Conservation (phyloP, 2,797 vertebrate genomes). For the Gymnothorax javanicus region DNA sequence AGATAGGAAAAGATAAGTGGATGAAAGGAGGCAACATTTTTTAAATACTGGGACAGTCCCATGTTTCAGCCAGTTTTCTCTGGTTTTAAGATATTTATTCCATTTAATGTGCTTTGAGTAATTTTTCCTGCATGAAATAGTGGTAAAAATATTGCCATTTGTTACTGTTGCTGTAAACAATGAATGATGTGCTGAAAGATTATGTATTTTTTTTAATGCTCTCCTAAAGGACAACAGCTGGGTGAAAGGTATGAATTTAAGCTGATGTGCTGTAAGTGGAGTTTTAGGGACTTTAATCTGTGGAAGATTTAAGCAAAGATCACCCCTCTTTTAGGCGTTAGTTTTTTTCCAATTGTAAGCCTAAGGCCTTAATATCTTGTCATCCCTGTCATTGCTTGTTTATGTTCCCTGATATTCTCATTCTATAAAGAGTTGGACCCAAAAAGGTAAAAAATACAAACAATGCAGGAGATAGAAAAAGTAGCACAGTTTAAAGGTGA, state of each 20-base stretch:
- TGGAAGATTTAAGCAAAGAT: not conserved
- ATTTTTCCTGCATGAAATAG: not conserved
- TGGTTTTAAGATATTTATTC: not conserved
- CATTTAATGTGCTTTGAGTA: not conserved
- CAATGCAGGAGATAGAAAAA: not conserved
- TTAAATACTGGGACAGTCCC: too few species aligned
- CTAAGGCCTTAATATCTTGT: not conserved
- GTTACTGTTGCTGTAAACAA: not conserved
- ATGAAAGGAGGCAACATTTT: too few species aligned
- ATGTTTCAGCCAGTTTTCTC: not conserved
- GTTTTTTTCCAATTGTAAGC: not conserved
- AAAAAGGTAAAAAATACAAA: not conserved
- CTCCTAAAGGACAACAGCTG: slow-evolving; percentile 20
- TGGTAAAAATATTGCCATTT: not conserved
- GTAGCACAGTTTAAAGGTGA: not conserved
- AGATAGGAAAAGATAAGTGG: too few species aligned
- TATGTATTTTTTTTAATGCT: slow-evolving; percentile 24
- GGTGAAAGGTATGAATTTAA: slow-evolving; percentile 24
- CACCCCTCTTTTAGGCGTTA: not conserved
- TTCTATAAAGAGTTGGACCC: not conserved
- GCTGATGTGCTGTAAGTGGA: not conserved
- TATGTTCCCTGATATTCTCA: not conserved
- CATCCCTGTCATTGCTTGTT: not conserved
- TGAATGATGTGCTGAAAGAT: slow-evolving; percentile 22
- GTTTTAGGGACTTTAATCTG: not conserved